Base-by-base conservation (phyloP, 2,113 vertebrate genomes). In the human (Homo sapiens) region DNA sequence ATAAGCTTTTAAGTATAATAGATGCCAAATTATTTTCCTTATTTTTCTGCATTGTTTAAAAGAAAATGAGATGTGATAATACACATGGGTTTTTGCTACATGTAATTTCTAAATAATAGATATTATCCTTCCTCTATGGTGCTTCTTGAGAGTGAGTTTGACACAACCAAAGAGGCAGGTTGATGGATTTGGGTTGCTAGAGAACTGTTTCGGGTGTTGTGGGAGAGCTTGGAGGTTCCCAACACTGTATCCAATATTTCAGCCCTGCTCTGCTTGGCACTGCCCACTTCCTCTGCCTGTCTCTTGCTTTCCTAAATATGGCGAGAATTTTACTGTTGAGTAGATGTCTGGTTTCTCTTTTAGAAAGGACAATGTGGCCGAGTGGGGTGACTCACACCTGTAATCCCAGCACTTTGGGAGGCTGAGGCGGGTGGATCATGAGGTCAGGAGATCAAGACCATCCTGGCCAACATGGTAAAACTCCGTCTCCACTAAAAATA, bases 121-220 rank as follows among this genome's bases (percentile, higher is more conserved):
- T 32, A 20, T 17, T 10, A 2, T 32, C n/a, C n/a, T 79, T 90
- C 50, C 59, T n/a, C 1, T 8, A 4, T 11, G 3, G 43, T 88
- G 68, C 20, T 89, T 85, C 48, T 66, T 27, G 32, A 55, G 27
- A 83, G 40, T 32, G 73, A 75, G 8, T 25, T 38, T 72, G 79
- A 57, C 25, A 11, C 8, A 48, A 38, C 43, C 45, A 12, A 32
- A 66, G 85, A 82, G 81, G 45, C 30, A 50, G 30, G 40, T 68
- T 83, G 80, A 50, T 20, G 2, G 10, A 45, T 8, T 70, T 16
- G 13, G 43, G 32, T 79, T 1, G 0, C 76, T 1, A 0, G 32
- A 75, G 20, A 27, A 4, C 40, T 2, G 0, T 32, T 43, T 68
- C 0, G 0, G 30, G n/a, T 30, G 3, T 18, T 25, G 78, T 8